A percentile compares a stretch with the other conserved stretches of the same genome.
These are phyloP conservation scores for Drosophila subpulchrella DNA, from an alignment of 1,140 invertebrate genomes.

Conservation along the genomic window DNA sequence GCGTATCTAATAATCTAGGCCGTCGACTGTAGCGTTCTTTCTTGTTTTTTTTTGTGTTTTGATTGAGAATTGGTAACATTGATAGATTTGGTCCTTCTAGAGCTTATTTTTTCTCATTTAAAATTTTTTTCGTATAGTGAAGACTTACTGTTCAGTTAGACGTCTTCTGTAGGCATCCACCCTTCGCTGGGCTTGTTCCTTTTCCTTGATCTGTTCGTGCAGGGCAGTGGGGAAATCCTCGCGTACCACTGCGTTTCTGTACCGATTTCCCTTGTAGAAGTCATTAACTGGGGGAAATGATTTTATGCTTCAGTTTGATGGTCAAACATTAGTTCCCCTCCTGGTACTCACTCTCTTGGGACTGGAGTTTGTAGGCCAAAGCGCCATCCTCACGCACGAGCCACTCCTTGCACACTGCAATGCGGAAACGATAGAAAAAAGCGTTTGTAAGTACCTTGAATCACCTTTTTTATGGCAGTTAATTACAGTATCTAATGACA, in stretches of 20 bases:
- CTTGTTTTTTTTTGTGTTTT: too few relatives aligned
- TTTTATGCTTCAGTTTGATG: slow-evolving; percentile 3
- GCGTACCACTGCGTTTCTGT: slow-evolving; percentile 93
- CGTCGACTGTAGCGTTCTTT: too few relatives aligned
- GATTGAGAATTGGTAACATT: too few relatives aligned
- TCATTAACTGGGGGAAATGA: slow-evolving; percentile 87
- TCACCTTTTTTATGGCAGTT: slow-evolving; percentile 49
- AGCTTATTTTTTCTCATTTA: too few relatives aligned
- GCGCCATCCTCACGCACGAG: slow-evolving; percentile 96
- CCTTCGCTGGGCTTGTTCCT: slow-evolving; percentile 87
- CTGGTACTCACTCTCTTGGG: slow-evolving; percentile 92
- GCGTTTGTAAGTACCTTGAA: slow-evolving; percentile 36
- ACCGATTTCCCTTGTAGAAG: slow-evolving; percentile 94
- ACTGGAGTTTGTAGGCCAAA: slow-evolving; percentile 94
- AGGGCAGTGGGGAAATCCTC: slow-evolving; percentile 94
- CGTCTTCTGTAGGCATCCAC: slow-evolving; percentile 86
- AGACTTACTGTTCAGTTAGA: slow-evolving; percentile 72
- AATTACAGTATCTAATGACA: slow-evolving; percentile 64
- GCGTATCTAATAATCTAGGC: too few relatives aligned
- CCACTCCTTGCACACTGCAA: slow-evolving; percentile 95
- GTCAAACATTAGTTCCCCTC: not conserved
- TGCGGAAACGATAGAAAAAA: slow-evolving; percentile 47
- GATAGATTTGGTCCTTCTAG: too few relatives aligned
- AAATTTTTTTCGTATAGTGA: not conserved
- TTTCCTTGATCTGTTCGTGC: slow-evolving; percentile 92